These are phyloP conservation scores for Hirudo medicinalis DNA, from an alignment of 1,140 invertebrate species.

Conservation along the genomic window DNA sequence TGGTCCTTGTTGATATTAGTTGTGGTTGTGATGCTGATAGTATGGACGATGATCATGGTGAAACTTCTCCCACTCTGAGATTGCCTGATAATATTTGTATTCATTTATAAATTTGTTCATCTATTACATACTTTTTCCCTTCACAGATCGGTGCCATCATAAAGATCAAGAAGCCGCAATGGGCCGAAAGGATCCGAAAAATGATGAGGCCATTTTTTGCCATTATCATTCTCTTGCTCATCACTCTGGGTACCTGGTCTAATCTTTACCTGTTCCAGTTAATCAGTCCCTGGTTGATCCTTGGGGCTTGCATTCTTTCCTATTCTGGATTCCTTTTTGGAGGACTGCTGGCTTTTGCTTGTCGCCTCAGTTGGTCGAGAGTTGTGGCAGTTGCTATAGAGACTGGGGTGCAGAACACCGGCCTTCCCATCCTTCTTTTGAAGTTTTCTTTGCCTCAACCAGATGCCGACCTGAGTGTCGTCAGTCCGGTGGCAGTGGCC, in stretches of 20 bases:
- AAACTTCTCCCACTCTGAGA: too few species aligned
- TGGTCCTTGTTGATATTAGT: too few species aligned
- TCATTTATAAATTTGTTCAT: too few species aligned
- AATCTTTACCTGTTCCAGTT: conserved; percentile 82
- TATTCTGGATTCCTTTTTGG: conserved; percentile 73
- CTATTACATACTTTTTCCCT: not conserved
- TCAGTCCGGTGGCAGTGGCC: conserved; percentile 51
- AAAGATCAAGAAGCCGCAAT: conserved; percentile 5
- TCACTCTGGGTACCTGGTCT: conserved; percentile 77
- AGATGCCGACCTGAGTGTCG: conserved; percentile 39
- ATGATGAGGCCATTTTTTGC: conserved; percentile 56
- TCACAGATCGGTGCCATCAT: not conserved
- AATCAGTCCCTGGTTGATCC: conserved; percentile 49
- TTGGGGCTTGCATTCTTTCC: conserved; percentile 69
- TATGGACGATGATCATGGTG: too few species aligned
- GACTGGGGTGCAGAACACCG: conserved; percentile 45
- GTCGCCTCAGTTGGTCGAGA: conserved; percentile 31
- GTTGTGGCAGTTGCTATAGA: conserved; percentile 45
- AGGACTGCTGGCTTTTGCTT: conserved; percentile 33
- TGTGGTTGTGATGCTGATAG: too few species aligned
- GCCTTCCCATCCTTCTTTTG: conserved; percentile 42
- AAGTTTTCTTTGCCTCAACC: conserved; percentile 41
- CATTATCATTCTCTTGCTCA: conserved; percentile 66
- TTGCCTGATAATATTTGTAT: too few species aligned
- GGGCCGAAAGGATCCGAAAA: conserved; percentile 27